These are phyloP conservation scores for Crossoptilon crossoptilon DNA, from an alignment of 2,797 vertebrate species.

Conservation along the genomic window DNA sequence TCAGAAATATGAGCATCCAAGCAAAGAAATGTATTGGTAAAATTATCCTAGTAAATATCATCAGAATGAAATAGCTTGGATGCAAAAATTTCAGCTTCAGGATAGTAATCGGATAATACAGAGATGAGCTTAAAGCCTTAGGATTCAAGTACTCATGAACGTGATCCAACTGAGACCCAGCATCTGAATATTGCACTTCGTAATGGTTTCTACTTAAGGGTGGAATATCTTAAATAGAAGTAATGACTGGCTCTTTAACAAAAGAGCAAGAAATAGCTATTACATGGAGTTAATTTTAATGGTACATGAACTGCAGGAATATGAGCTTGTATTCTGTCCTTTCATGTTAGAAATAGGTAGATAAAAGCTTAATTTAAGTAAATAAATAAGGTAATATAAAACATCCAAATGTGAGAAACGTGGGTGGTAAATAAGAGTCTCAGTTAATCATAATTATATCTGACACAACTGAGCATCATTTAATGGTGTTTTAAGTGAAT, in stretches of 20 bases:
- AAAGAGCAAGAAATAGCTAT: not conserved
- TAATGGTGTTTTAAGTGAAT: constrained; percentile 37
- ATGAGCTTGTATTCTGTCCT: not conserved
- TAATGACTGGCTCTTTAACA: not conserved
- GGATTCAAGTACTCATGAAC: not conserved
- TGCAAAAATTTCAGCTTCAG: not conserved
- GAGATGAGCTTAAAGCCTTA: not conserved
- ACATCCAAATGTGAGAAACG: not conserved
- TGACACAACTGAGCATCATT: constrained; percentile 3
- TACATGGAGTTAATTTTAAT: not conserved
- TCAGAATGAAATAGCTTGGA: not conserved
- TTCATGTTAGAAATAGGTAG: not conserved
- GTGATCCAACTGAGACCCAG: not conserved
- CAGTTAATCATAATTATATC: constrained; percentile 24
- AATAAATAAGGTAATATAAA: constrained; percentile 40
- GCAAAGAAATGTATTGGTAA: constrained; percentile 17
- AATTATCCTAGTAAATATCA: constrained; percentile 29
- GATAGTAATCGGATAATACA: not conserved
- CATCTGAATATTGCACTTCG: not conserved
- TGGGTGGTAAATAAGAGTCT: not conserved
- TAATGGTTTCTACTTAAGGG: not conserved
- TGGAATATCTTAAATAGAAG: not conserved
- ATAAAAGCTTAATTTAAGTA: constrained; percentile 32
- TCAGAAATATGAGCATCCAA: constrained; percentile 13
- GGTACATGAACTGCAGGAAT: not conserved